A percentile compares a stretch with the other conserved stretches of the same genome.
phyloP scores from a whole-genome alignment of 2,888 invertebrate species.

The Hymenopus coronatus region DNA sequence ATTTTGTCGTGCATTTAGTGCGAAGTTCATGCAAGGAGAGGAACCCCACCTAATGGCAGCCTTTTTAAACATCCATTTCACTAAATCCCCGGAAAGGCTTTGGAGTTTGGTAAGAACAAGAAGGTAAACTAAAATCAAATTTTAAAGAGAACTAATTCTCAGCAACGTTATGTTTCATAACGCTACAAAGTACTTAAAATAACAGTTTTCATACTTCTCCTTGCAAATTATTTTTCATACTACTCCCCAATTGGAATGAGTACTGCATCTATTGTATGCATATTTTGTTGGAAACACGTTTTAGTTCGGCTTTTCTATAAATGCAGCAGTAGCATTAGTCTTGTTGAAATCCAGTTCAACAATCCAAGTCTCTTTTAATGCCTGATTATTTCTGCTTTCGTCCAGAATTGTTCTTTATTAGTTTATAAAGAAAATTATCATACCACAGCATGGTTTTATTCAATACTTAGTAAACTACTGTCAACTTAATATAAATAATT shows the following conservation, averaged over 20 bases:
- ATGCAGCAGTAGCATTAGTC: conserved; percentile 30
- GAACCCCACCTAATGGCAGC: conserved; percentile 31
- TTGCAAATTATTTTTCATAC: conserved; percentile 27
- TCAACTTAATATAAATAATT: not conserved
- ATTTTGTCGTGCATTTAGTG: conserved; percentile 37
- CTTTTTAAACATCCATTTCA: conserved; percentile 34
- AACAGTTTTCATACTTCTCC: conserved; percentile 26
- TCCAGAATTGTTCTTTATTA: conserved; percentile 11
- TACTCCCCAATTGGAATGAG: conserved; percentile 28
- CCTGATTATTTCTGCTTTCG: conserved; percentile 31
- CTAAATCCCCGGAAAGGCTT: conserved; percentile 35
- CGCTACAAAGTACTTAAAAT: conserved; percentile 13
- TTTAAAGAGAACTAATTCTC: conserved; percentile 31
- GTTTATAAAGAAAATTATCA: conserved; percentile 13
- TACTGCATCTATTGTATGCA: conserved; percentile 32
- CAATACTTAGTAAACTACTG: conserved; percentile 11
- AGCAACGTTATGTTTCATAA: conserved; percentile 20
- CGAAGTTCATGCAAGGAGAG: conserved; percentile 34
- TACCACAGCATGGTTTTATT: conserved; percentile 16
- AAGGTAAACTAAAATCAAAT: conserved; percentile 36
- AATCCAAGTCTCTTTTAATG: conserved; percentile 17
- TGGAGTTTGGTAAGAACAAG: conserved; percentile 35
- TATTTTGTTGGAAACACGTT: conserved; percentile 30
- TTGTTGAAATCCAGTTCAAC: not conserved
- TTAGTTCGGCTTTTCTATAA: conserved; percentile 26